A percentile compares a stretch with the other conserved stretches of the same genome.
Conservation (phyloP, 1,140 invertebrate genomes). For the Leucophenga varia region DNA sequence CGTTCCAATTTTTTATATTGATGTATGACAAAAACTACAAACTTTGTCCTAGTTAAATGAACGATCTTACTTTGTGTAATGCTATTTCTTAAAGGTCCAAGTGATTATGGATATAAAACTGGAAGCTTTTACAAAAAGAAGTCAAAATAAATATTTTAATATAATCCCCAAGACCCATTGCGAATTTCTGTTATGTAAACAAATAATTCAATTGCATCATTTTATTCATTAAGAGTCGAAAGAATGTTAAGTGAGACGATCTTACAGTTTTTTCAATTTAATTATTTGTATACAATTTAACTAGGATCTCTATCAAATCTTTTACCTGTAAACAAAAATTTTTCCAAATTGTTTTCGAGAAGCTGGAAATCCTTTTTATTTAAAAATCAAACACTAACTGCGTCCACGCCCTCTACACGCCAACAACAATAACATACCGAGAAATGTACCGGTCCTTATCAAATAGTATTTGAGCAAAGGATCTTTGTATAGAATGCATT, state of each 20-base stretch:
- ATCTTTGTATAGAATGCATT: slow-evolving; percentile 20
- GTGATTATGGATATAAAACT: too few species aligned
- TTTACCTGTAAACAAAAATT: slow-evolving; percentile 10
- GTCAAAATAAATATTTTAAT: too few species aligned
- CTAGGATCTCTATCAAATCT: slow-evolving; percentile 5
- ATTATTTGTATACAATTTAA: too few species aligned
- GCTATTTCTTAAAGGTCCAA: too few species aligned
- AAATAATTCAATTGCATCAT: slow-evolving; percentile 11
- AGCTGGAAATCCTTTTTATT: slow-evolving; percentile 51
- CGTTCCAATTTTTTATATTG: too few species aligned
- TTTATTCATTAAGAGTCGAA: slow-evolving; percentile 22
- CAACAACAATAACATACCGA: slow-evolving; percentile 3
- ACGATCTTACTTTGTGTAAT: too few species aligned
- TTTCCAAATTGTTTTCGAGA: slow-evolving; percentile 16
- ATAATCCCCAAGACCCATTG: too few species aligned
- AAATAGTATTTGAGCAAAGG: background rate
- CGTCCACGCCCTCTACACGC: slow-evolving; percentile 35
- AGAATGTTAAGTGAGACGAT: slow-evolving; percentile 40
- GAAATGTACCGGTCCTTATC: background rate
- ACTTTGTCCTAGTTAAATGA: too few species aligned
- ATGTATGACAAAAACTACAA: too few species aligned
- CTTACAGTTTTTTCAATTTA: too few species aligned
- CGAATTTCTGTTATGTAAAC: too few species aligned
- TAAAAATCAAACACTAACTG: slow-evolving; percentile 35
- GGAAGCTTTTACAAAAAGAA: too few species aligned